A percentile compares a stretch with the other conserved stretches of the same genome.
These are phyloP conservation scores for Pluvianellus socialis DNA, from an alignment of 2,113 vertebrate species.

Conservation along the genomic window DNA sequence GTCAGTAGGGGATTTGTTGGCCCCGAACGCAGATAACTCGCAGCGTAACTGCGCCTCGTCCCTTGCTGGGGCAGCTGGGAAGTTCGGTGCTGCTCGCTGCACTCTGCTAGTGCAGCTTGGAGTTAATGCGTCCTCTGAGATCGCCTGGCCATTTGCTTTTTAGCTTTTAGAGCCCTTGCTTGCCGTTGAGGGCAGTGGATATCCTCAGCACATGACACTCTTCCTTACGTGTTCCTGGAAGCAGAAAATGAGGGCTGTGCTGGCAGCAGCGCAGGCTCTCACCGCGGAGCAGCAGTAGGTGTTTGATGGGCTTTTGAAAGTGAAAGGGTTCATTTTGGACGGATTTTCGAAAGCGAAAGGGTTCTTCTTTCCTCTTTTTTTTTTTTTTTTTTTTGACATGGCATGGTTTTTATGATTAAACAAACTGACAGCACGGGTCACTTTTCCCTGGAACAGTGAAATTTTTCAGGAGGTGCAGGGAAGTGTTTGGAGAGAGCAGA, in stretches of 20 bases:
- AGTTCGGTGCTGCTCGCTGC: accelerated
- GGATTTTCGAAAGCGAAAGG: not conserved
- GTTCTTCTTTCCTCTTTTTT: not conserved
- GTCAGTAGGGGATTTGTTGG: accelerated
- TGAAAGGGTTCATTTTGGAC: not conserved
- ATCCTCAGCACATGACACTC: not conserved
- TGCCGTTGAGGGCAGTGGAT: accelerated
- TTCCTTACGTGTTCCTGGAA: not conserved
- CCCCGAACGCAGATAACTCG: accelerated
- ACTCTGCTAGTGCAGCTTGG: accelerated
- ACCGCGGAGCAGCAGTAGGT: not conserved
- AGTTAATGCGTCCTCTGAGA: accelerated
- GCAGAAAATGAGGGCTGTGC: not conserved
- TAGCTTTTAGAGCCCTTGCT: not conserved
- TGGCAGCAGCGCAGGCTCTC: not conserved
- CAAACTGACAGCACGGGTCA: accelerated
- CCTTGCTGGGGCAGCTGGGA: not conserved
- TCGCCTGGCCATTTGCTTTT: accelerated
- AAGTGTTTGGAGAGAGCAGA: not conserved
- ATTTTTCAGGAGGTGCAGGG: not conserved
- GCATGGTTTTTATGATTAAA: not conserved
- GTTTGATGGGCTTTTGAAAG: not conserved
- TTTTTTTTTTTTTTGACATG: not conserved
- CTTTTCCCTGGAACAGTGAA: not conserved
- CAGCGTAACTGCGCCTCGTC: accelerated